These are phyloP conservation scores for Musca vetustissima DNA, from an alignment of 1,140 invertebrate genomes.

Conservation along the genomic window DNA sequence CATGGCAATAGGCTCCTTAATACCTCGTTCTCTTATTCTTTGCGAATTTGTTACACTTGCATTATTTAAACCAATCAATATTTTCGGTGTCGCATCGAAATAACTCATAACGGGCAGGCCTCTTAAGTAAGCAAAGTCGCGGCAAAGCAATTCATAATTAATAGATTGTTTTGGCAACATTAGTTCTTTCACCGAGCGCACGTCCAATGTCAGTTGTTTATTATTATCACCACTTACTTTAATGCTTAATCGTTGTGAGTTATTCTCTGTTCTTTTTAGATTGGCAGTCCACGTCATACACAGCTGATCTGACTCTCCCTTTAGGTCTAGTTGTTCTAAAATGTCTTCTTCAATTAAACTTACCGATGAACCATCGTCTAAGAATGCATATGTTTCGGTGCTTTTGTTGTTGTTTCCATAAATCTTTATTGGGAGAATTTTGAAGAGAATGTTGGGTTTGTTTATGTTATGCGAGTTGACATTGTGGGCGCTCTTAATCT, in stretches of 20 bases:
- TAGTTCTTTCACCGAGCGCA: not conserved
- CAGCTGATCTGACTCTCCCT: not conserved
- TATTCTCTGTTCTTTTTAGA: not conserved
- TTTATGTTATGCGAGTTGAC: not conserved
- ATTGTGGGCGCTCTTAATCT: too few relatives aligned
- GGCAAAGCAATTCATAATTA: not conserved
- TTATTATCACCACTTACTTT: not conserved
- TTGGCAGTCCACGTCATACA: not conserved
- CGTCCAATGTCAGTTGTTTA: not conserved
- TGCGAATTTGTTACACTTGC: not conserved
- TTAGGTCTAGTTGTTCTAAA: not conserved
- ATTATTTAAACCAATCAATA: not conserved
- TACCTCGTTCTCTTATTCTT: not conserved
- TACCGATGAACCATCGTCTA: not conserved
- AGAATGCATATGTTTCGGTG: not conserved
- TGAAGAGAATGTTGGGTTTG: not conserved
- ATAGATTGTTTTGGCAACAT: not conserved
- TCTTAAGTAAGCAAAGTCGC: not conserved
- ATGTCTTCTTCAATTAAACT: not conserved
- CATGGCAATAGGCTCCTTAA: not conserved
- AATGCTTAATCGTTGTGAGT: not conserved
- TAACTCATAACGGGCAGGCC: not conserved
- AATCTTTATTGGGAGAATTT: not conserved
- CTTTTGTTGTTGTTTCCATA: not conserved
- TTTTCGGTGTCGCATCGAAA: not conserved